phyloP scores from a whole-genome alignment of 2,797 vertebrate species.

The Neosilurus mollespiculum region DNA sequence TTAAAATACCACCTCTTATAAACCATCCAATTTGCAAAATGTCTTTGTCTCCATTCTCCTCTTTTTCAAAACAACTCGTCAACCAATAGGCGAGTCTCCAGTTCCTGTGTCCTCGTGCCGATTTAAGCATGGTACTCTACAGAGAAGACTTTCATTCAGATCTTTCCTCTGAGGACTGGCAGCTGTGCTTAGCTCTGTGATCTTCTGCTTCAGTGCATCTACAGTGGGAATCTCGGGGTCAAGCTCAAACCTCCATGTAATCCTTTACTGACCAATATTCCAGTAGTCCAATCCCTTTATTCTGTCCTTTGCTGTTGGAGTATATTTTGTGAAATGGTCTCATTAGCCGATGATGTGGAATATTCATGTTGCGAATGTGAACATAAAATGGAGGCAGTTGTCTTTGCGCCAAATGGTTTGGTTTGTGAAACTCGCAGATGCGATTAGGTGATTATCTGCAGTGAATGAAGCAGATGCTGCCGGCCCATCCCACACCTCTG shows the following conservation, averaged over 20 bases:
- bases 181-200: conserved; percentile 45
- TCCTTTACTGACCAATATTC: conserved; percentile 29
- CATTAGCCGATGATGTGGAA: neutral
- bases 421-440: conserved; percentile 22
- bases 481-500: neutral
- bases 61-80: conserved; percentile 43
- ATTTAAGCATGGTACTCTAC: conserved; percentile 34
- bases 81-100: conserved; percentile 20
- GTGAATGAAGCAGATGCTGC: conserved; percentile 36
- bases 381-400: conserved; percentile 6
- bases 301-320: neutral
- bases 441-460: conserved; percentile 28
- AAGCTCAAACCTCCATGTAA: conserved; percentile 30
- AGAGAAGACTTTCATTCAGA: conserved; percentile 41
- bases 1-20: conserved; percentile 48
- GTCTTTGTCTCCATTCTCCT: conserved; percentile 28
- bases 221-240: conserved; percentile 25
- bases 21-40: conserved; percentile 46
- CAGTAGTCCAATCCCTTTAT: conserved; percentile 2
- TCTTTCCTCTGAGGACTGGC: conserved; percentile 35
- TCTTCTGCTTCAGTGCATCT: conserved; percentile 30
- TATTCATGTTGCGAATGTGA: neutral
- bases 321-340: conserved; percentile 5
- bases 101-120: conserved; percentile 12
- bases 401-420: conserved; percentile 28